Base-by-base conservation (phyloP, 2,888 invertebrate genomes). In the Philereme transversata region DNA sequence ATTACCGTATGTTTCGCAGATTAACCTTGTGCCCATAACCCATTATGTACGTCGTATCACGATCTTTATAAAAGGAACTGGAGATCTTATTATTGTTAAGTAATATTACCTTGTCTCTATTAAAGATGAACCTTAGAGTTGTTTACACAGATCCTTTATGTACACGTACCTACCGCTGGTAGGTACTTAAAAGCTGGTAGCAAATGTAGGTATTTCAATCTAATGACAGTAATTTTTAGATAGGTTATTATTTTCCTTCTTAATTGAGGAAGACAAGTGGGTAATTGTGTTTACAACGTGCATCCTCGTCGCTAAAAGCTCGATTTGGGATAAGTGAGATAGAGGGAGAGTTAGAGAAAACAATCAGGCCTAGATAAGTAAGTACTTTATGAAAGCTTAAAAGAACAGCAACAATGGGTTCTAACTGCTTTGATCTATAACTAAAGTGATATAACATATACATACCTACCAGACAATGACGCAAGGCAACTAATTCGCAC, bases 401-500 rank as follows among this genome's bases (percentile, higher is more conserved):
- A 44, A 38, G 5, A n/a, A 10, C 45, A 5, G 8, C 9, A 46
- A 45, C 38, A 3, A 11, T 44, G 40, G 4, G 7, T 40, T 7
- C 36, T 8, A 8, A 40, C 40, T 40, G 40, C 40, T 40, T 40
- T 5, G 40, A 40, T 40, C 7, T 40, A 40, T 6, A 40, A 40
- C 6, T 50, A 43, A 58, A 51, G 4, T 5, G 5, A 40, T 40
- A 8, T 40, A 2, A 40, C 6, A 22, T 22, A 22, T 3, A 40
- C 22, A 22, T 45, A 45, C 45, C 45, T 60, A 65, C 60, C 59
- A 64, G 51, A 60, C 55, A 68, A 70, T 73, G 73, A 74, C 75
- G 75, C 69, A 70, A 74, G 64, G 55, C 69, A 64, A 56, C 58
- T 62, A 68, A 46, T 61, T 54, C 51, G 51, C 65, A 65, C 63